These are phyloP conservation scores for Ichneumoninae sp. DNA, from an alignment of 2,888 invertebrate genomes.

Conservation along the genomic window DNA sequence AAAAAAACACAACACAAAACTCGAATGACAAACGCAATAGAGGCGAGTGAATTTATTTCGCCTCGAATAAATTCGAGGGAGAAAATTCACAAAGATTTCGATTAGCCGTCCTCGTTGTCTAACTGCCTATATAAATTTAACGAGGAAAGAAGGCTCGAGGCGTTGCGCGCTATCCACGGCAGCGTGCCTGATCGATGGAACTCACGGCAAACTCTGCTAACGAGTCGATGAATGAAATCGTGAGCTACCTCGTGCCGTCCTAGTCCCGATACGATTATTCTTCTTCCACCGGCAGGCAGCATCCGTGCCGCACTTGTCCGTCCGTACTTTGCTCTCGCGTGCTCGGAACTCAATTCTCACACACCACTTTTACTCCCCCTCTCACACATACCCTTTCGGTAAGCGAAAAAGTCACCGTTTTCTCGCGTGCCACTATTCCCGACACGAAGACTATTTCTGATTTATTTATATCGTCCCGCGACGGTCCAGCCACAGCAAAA, in stretches of 20 bases:
- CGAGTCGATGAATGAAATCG: slow-evolving; percentile 68
- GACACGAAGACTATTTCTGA: slow-evolving; percentile 40
- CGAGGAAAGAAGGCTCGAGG: slow-evolving; percentile 40
- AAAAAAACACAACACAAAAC: neutral
- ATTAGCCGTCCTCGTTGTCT: slow-evolving; percentile 58
- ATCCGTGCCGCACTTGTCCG: slow-evolving; percentile 56
- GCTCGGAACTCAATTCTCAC: slow-evolving; percentile 53
- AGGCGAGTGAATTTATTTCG: slow-evolving; percentile 17
- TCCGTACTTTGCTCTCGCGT: slow-evolving; percentile 54
- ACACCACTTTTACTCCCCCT: slow-evolving; percentile 43
- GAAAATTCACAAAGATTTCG: slow-evolving; percentile 35
- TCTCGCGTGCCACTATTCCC: slow-evolving; percentile 61
- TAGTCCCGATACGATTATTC: slow-evolving; percentile 53
- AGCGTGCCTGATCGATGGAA: slow-evolving; percentile 24
- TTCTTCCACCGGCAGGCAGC: slow-evolving; percentile 17
- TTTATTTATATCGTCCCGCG: slow-evolving; percentile 53
- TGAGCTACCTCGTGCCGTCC: slow-evolving; percentile 58
- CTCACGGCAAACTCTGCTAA: slow-evolving; percentile 47
- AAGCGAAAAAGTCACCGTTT: slow-evolving; percentile 31
- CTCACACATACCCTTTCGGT: slow-evolving; percentile 1
- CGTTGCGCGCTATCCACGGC: neutral
- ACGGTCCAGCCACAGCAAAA: slow-evolving; percentile 33
- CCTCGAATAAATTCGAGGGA: slow-evolving; percentile 27
- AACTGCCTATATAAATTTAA: slow-evolving; percentile 61
- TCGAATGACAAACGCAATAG: neutral